Conservation (phyloP, 2,113 vertebrate genomes). For the Anas platyrhynchos region DNA sequence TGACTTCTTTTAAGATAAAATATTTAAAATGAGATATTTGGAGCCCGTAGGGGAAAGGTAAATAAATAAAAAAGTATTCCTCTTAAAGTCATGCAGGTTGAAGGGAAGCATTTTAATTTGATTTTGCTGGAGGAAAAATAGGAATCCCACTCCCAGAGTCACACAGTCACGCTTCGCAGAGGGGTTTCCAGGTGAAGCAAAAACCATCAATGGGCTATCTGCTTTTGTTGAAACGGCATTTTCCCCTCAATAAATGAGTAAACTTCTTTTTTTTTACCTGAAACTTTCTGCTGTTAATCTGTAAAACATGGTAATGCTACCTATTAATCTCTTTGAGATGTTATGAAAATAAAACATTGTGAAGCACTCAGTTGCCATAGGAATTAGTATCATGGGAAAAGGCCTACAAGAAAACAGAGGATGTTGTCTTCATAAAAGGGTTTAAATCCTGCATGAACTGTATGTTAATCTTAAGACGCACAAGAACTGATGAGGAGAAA, state of each 20-base stretch:
- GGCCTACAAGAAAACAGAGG: background rate
- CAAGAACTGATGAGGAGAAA: background rate
- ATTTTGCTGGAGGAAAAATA: background rate
- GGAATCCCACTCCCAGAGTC: background rate
- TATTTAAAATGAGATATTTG: background rate
- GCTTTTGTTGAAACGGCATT: background rate
- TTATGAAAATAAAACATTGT: background rate
- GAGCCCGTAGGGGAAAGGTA: background rate
- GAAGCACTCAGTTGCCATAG: background rate
- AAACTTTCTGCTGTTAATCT: background rate
- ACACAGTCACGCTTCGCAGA: background rate
- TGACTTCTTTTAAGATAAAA: background rate
- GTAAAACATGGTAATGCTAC: background rate
- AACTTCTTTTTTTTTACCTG: background rate
- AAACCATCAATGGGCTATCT: background rate
- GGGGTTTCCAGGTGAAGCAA: background rate
- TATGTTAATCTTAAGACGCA: background rate
- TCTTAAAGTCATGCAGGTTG: background rate
- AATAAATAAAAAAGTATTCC: background rate
- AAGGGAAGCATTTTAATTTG: background rate
- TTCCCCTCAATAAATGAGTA: background rate
- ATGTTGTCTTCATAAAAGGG: background rate
- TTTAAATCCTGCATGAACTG: background rate
- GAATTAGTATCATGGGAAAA: conserved; percentile 22
- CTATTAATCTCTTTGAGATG: background rate